Percentiles rank a stretch among this genome's conserved stretches.
These are phyloP conservation scores for Terrapene triunguis DNA, from an alignment of 2,113 vertebrate species.

Conservation along the genomic window DNA sequence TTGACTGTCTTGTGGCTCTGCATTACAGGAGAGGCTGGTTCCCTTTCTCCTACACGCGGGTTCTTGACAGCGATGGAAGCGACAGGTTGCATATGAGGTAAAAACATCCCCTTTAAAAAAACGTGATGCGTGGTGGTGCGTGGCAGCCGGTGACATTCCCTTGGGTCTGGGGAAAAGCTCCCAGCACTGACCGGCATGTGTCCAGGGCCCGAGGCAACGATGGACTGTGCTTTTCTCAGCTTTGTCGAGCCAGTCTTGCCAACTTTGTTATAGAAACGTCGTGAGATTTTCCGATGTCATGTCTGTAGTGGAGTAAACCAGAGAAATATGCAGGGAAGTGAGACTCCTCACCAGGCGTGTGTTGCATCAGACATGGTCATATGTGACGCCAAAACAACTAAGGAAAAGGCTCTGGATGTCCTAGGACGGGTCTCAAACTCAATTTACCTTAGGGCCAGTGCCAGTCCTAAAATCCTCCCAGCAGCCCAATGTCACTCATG, in stretches of 20 bases:
- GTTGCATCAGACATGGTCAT: background rate
- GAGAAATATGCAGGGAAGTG: background rate
- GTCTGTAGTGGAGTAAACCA: fast-evolving
- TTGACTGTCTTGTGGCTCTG: background rate
- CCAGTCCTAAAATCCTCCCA: too few relatives aligned
- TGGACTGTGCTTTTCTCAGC: too few relatives aligned
- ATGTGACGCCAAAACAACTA: fast-evolving
- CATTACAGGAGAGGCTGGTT: slow-evolving; percentile 95
- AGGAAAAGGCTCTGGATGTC: background rate
- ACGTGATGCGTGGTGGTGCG: too few relatives aligned
- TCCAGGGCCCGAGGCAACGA: background rate
- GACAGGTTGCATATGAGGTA: slow-evolving; percentile 88
- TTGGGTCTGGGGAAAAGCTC: background rate
- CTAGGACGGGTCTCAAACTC: too few relatives aligned
- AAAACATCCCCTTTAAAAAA: background rate
- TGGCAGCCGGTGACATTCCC: background rate
- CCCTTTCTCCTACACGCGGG: slow-evolving; percentile 96
- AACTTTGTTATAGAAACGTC: background rate
- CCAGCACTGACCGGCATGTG: fast-evolving
- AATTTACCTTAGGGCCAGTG: too few relatives aligned
- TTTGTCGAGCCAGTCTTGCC: background rate
- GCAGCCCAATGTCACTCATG: too few relatives aligned
- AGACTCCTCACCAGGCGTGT: background rate
- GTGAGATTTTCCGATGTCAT: fast-evolving
- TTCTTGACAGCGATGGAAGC: slow-evolving; percentile 82